Base-by-base conservation (phyloP, 2,797 vertebrate species). In the Luscinia megarhynchos region DNA sequence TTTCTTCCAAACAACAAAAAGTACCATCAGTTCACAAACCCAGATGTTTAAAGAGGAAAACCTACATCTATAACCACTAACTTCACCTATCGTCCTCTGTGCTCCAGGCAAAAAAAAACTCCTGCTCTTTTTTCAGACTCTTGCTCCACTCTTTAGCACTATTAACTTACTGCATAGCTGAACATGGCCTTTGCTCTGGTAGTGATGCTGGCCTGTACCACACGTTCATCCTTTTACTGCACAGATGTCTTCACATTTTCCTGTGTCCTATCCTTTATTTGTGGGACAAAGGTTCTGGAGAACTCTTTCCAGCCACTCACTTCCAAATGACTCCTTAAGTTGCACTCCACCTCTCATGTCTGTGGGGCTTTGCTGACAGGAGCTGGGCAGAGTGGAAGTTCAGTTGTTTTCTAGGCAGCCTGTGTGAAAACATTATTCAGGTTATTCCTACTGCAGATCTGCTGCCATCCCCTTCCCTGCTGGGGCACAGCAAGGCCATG, bases 1-100 rank as follows among this genome's bases (percentile, higher is more conserved):
- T 92, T 94, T 72, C 53, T 94, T 93, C 73, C 76, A 84, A 91
- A 72, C 43, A 81, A 24, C 66, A 79, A 70, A 85, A 94, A 90
- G 7, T 23, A 21, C 55, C 48, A 32, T 48, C 29, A 59, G 7
- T 63, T 91, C 57, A 45, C 64, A 82, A 84, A 58, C 23, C 26
- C n/a, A 64, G 82, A 50, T 45, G 50, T 58, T 61, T 74, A n/a
- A 87, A 87, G 62, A 73, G 48, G 50, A 84, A 90, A 95, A 75
- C 32, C 40, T 81, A 21, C 34, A 58, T 61, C 72, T 87, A 87
- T 10, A 77, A 51, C 68, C 23, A 32, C 64, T 73, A 26, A 63
- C 63, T 40, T 91, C 45, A 55, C 27, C 4, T 55, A 82, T 63
- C 23, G 36, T 45, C 26, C 54, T 84, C 58, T 68, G n/a, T 74